A percentile compares a stretch with the other conserved stretches of the same genome.
Evolutionary conservation across 2,797 vertebrate species (phyloP).

Genomic region (Leucoraja ocellata): DNA sequence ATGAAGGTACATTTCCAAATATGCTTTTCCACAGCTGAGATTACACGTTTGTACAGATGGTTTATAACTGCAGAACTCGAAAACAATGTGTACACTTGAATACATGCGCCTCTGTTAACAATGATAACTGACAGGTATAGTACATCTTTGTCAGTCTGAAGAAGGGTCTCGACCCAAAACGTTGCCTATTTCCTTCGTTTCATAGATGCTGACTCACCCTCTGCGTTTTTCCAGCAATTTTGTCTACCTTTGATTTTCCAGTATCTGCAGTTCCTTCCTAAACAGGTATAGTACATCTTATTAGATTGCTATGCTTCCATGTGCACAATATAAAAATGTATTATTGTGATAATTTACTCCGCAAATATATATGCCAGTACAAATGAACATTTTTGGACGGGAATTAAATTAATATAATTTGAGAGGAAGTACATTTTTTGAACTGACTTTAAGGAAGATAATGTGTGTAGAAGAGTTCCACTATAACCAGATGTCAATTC

Average conservation of each 20-base stretch:
- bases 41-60: constrained; percentile 45
- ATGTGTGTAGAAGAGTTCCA: not conserved
- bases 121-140: constrained; percentile 48
- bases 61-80: constrained; percentile 46
- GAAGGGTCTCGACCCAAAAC: too few relatives aligned
- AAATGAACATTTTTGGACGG: not conserved
- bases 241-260: too few relatives aligned
- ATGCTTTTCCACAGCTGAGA: constrained; percentile 51
- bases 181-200: too few relatives aligned
- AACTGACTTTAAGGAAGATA: not conserved
- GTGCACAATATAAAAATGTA: not conserved
- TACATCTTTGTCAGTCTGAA: constrained; percentile 37
- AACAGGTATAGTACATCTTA: constrained; percentile 46
- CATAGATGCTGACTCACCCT: too few relatives aligned
- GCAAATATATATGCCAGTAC: not conserved
- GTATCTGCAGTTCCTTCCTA: too few relatives aligned
- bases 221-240: too few relatives aligned
- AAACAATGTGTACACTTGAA: constrained; percentile 47
- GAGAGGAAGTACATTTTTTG: not conserved
- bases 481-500: not conserved
- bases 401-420: not conserved
- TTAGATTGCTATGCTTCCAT: constrained; percentile 45
- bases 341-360: constrained; percentile 2
- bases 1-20: not conserved
- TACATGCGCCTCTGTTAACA: constrained; percentile 46